Evolutionary conservation across 2,113 vertebrate species (phyloP).

Genomic region (Taxidea taxus): DNA sequence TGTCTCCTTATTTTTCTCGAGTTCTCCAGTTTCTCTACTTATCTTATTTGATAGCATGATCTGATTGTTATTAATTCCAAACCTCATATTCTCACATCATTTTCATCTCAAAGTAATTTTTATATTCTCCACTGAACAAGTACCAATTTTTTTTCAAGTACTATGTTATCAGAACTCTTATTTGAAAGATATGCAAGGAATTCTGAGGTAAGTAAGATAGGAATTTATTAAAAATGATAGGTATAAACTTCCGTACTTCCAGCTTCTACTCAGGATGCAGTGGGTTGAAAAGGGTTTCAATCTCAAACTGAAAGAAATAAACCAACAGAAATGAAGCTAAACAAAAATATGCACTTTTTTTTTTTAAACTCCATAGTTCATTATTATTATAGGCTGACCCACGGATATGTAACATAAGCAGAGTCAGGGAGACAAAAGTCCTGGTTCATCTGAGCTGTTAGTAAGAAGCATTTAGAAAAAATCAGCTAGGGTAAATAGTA

Average conservation of each 20-base stretch:
- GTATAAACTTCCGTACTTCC: not conserved
- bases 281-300: not conserved
- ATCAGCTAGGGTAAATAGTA: not conserved
- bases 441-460: not conserved
- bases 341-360: not conserved
- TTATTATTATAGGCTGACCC: not conserved
- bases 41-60: not conserved
- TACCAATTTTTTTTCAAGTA: not conserved
- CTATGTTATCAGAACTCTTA: not conserved
- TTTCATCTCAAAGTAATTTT: not conserved
- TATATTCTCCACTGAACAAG: not conserved
- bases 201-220: not conserved
- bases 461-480: not conserved
- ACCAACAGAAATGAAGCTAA: not conserved
- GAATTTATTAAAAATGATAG: not conserved
- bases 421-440: not conserved
- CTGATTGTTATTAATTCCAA: not conserved
- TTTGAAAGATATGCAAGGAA: not conserved
- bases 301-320: not conserved
- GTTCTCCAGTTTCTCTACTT: not conserved
- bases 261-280: not conserved
- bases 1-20: not conserved
- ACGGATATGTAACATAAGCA: not conserved
- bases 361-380: not conserved
- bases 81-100: not conserved